Base-by-base conservation (phyloP, 2,797 vertebrate genomes). In the Microtus obscurus region DNA sequence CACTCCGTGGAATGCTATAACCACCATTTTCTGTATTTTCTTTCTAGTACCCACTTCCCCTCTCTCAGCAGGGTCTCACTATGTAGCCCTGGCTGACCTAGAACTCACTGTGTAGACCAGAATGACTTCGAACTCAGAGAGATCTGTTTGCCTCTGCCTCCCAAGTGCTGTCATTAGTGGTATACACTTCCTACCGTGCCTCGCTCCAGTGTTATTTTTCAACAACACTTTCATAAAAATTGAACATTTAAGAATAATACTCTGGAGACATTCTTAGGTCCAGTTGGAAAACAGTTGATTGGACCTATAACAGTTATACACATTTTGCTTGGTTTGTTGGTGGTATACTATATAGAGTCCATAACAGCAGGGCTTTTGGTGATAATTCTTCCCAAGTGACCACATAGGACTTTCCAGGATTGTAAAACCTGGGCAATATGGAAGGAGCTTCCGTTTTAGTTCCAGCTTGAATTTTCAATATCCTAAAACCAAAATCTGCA, bases 171-270 rank as follows among this genome's bases (percentile, higher is more conserved):
- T 2, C 7, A 77, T 48, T 77, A 77, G 48, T 31, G 43, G 27
- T 48, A 48, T 13, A 29, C 10, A 48, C 43, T 48, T 45, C 43
- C 74, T 31, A 31, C 43, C 10, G 31, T 31, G 43, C 27, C 74
- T 77, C 43, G 43, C 27, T 77, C 43, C 43, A 77, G 14, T 77
- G 74, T 8, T 65, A 5, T 82, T 11, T n/a, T n/a, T 69, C 34
- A 37, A 21, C 67, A 86, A 83, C 51, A n/a, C 53, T 83, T 86
- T 88, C 9, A 63, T 85, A 89, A 93, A 85, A 10, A 71, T 51
- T 63, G 37, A 31, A 27, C 40, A 56, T 45, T 92, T 27, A 29
- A 94, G 29, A 93, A 89, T 90, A 69, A 71, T 59, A 63, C 82
- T 10, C 85, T 40, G 65, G 83, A 27, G 45, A n/a, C 1, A 48